These are phyloP conservation scores for Biston betularia DNA, from an alignment of 2,888 invertebrate genomes.

Conservation along the genomic window DNA sequence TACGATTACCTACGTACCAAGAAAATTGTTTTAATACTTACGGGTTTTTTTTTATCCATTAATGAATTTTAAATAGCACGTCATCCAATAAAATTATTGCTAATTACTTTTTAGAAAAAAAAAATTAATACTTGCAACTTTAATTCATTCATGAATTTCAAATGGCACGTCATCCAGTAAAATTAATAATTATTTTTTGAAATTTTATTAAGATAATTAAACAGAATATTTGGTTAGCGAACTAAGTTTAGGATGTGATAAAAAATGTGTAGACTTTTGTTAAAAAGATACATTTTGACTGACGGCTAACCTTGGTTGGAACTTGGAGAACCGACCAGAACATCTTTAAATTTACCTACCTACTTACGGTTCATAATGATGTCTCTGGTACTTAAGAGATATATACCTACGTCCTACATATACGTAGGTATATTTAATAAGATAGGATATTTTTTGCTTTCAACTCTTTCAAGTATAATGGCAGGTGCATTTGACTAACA, in stretches of 20 bases:
- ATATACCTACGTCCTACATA: too few species aligned
- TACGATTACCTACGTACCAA: not conserved
- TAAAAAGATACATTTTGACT: slow-evolving; percentile 16
- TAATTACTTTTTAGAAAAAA: too few species aligned
- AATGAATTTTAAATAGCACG: too few species aligned
- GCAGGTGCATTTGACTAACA: slow-evolving; percentile 25
- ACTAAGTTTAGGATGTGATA: slow-evolving; percentile 6
- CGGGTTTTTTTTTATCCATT: not conserved
- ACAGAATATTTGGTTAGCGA: not conserved
- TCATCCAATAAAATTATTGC: too few species aligned
- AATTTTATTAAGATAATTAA: not conserved
- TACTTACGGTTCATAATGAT: not conserved
- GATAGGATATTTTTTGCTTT: not conserved
- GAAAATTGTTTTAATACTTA: not conserved
- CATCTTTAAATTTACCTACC: slow-evolving; percentile 1
- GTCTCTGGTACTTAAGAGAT: not conserved
- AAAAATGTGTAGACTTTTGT: slow-evolving; percentile 11
- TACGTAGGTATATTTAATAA: not conserved
- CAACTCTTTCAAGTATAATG: not conserved
- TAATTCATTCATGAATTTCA: not conserved
- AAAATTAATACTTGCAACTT: too few species aligned
- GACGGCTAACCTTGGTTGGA: slow-evolving; percentile 25
- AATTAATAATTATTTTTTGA: not conserved
- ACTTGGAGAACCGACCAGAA: slow-evolving; percentile 5
- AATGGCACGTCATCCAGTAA: not conserved